Evolutionary conservation across 2,113 vertebrate genomes (phyloP), one percentile per base, ranked within the genome.

Genomic region (Lynx canadensis): DNA sequence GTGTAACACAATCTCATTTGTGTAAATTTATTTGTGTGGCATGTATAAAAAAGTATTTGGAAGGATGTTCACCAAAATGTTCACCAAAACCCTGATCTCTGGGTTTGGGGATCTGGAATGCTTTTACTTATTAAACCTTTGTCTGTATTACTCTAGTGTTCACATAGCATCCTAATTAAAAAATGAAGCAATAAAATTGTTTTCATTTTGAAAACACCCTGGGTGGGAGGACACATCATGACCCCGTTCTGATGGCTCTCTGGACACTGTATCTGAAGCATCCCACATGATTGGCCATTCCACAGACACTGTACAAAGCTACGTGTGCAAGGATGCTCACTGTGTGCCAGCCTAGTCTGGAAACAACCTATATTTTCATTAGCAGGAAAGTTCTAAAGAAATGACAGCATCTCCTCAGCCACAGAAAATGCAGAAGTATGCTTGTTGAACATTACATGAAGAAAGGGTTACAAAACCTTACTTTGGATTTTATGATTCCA

Each of bases 401-500:
- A 71, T 69, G 60, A 63, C 1, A 13, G 63, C 63, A 85, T 45
- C 15, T 87, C 38, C 82, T 90, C 33, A 36, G 60, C 38, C 38
- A 79, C 0, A 3, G 33, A 85, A 50, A 68, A 92, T 38, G 36
- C 45, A 36, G 79, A 81, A 45, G 13, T 57, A 48, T 1, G n/a
- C 57, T 82, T 23, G 60, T 0, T 87, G 48, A 81, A 8, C 21
- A 87, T 50, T 68, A 82, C 45, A 38, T 48, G 33, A 55, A 36
- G 15, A 55, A 68, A 38, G 55, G 18, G 41, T 83, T 66, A 76
- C 0, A 45, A 89, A 89, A 52, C n/a, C 83, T 80, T 93, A 63
- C 55, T 55, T 87, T 69, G 29, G 84, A 84, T 55, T 45, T 92
- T 94, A 85, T 80, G 84, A 86, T 94, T 86, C 60, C 45, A 48